Base-by-base conservation (phyloP, 2,113 vertebrate genomes). In the Austrofundulus limnaeus region DNA sequence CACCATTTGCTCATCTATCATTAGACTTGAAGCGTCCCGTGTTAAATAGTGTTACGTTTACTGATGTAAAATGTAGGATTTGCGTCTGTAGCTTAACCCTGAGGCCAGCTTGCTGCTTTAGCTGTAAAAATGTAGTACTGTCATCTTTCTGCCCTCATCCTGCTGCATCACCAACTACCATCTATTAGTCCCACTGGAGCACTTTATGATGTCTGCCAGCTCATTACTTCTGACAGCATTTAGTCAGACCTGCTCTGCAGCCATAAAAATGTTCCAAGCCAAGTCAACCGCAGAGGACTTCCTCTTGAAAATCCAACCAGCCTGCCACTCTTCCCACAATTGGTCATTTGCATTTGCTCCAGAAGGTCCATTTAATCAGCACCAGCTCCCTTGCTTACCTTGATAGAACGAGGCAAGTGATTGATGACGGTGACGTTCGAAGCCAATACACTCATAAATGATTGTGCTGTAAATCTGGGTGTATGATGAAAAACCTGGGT, bases 141-240 rank as follows among this genome's bases (percentile, higher is more conserved):
- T 81, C 82, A 80, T 86, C 80, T 84, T 72, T 49, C 85, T 89
- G 83, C 80, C 88, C 85, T 89, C 88, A 85, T 88, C 85, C 81
- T 66, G 81, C 69, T 52, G 84, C 89, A 91, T 92, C 89, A 91
- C 88, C 76, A 76, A 38, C 73, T 45, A 82, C 87, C 24, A 46
- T 91, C 90, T 60, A 70, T 94, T 93, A 92, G 19, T 12, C 91
- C 90, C 91, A 72, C 78, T 85, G 89, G 89, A 87, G 83, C 88
- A 57, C 77, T 93, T 92, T 93, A 88, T 91, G 80, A 89, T 92
- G 92, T 89, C 92, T 93, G 83, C 84, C 78, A 88, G 80, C 87
- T 89, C 90, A 93, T 96, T 93, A 92, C 86, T 95, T 93, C 91
- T 75, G 87, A 92, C 81, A 71, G 70, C 75, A 28, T 93, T 93